Base-by-base conservation (phyloP, 2,888 invertebrate genomes). In the Hoplodrina blanda region DNA sequence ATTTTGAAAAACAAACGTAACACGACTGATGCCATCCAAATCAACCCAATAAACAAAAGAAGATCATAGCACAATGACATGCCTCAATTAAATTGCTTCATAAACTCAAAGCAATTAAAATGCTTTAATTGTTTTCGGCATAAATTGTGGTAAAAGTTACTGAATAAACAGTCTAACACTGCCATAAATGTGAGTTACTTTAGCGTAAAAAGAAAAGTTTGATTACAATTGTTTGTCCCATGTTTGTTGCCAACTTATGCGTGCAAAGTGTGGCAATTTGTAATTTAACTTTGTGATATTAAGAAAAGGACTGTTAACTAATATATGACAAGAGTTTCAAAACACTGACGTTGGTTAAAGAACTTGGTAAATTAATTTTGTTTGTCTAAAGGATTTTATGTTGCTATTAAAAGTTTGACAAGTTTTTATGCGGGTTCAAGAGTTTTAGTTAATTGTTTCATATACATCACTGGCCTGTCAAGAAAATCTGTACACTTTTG, bases 201-300 rank as follows among this genome's bases (percentile, higher is more conserved):
- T 52, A 20, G 11, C 50, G 41, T 64, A 62, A 73, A 77, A 72
- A 73, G 66, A 76, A 79, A 74, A 79, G 65, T 82, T 82, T 69
- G 59, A 79, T 83, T 68, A 76, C 79, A 76, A 74, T 74, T 85
- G 78, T 82, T 84, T 73, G 57, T 70, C 44, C 52, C 56, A 61
- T 30, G 62, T 69, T 69, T 69, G 69, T 66, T 60, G 54, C 30
- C 20, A 30, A 64, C 50, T 59, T 66, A 55, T 30, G 62, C n/a
- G 60, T 49, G 71, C 60, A 69, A 67, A 73, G 17, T 65, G 62
- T 53, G 55, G 70, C 81, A 73, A 74, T 78, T 84, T 69, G 64
- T 72, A 71, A 78, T 81, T 73, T 79, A 82, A 79, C 70, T 79
- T 84, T 79, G 41, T 73, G 37, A 72, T 69, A 69, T 70, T 44